Evolutionary conservation across 2,113 vertebrate genomes (phyloP).

Genomic region (Gymnarchus niloticus): DNA sequence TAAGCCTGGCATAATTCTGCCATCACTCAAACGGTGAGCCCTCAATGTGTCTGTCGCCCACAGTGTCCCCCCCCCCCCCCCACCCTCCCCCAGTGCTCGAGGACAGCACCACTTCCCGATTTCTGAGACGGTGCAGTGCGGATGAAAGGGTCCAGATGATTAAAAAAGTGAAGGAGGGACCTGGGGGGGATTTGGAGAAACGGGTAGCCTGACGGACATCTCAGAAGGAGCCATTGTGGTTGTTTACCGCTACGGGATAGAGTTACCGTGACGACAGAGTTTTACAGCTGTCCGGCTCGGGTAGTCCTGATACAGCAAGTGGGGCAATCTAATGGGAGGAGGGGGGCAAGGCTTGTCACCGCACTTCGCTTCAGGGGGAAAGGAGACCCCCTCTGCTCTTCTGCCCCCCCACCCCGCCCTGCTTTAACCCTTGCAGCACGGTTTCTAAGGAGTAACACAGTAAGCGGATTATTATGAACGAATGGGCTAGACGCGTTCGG

Average conservation of each 20-base stretch:
- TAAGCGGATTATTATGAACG: background rate
- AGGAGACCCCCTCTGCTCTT: background rate
- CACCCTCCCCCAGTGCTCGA: background rate
- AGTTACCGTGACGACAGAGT: slow-evolving; percentile 11
- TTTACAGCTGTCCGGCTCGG: slow-evolving; percentile 15
- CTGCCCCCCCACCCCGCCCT: background rate
- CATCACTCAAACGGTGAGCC: background rate
- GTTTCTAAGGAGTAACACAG: background rate
- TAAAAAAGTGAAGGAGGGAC: background rate
- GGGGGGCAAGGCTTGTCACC: background rate
- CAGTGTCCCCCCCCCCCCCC: background rate
- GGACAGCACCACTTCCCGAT: background rate
- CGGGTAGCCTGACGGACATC: slow-evolving; percentile 14
- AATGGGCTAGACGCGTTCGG: background rate
- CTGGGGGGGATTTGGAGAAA: background rate
- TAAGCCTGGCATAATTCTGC: background rate
- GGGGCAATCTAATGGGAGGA: slow-evolving; percentile 4
- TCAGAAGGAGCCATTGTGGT: background rate
- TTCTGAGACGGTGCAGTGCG: no score
- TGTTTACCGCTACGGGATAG: slow-evolving; percentile 13
- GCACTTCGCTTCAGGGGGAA: no score
- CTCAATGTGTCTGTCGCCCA: background rate
- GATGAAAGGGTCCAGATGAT: background rate
- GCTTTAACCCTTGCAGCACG: background rate
- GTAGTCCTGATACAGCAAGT: background rate